phyloP scores from a whole-genome alignment of 1,140 invertebrate species.

The Aporrectodea caliginosa region DNA sequence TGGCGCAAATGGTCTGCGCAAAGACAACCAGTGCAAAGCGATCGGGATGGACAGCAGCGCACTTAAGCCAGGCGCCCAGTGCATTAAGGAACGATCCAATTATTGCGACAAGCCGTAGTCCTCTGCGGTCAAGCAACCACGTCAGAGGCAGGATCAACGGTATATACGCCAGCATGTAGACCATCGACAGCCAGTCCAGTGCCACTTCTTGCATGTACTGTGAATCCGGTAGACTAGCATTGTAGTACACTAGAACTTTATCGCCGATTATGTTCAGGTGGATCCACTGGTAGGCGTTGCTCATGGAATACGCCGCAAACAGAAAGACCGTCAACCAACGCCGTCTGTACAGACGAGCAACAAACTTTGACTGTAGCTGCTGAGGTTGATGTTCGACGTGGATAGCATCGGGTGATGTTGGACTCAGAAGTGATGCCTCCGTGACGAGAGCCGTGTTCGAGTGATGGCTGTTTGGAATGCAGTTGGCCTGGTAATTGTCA shows the following conservation, averaged over 20 bases:
- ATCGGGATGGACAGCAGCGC: slow-evolving; percentile 65
- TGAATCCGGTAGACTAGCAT: slow-evolving; percentile 50
- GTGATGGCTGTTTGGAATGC: too few relatives aligned
- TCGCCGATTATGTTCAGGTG: slow-evolving; percentile 58
- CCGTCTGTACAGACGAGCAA: slow-evolving; percentile 44
- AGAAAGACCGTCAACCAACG: slow-evolving; percentile 83
- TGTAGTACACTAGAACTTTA: slow-evolving; percentile 52
- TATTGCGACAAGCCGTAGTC: slow-evolving; percentile 76
- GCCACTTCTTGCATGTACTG: slow-evolving; percentile 31
- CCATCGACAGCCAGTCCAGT: slow-evolving; percentile 90
- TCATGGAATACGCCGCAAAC: slow-evolving; percentile 86
- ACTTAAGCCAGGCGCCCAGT: slow-evolving; percentile 91
- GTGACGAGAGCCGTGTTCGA: too few relatives aligned
- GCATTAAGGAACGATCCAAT: slow-evolving; percentile 80
- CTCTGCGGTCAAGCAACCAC: slow-evolving; percentile 82
- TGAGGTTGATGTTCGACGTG: too few relatives aligned
- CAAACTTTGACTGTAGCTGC: too few relatives aligned
- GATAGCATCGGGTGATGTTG: too few relatives aligned
- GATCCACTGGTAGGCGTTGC: slow-evolving; percentile 71
- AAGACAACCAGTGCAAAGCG: slow-evolving; percentile 34
- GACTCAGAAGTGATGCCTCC: too few relatives aligned
- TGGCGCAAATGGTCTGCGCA: slow-evolving; percentile 28
- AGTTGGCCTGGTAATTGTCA: too few relatives aligned
- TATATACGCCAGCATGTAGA: slow-evolving; percentile 95
- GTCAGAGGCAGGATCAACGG: slow-evolving; percentile 93